These are phyloP conservation scores for Chascanopsetta lugubris DNA, from an alignment of 2,113 vertebrate genomes.

Conservation along the genomic window DNA sequence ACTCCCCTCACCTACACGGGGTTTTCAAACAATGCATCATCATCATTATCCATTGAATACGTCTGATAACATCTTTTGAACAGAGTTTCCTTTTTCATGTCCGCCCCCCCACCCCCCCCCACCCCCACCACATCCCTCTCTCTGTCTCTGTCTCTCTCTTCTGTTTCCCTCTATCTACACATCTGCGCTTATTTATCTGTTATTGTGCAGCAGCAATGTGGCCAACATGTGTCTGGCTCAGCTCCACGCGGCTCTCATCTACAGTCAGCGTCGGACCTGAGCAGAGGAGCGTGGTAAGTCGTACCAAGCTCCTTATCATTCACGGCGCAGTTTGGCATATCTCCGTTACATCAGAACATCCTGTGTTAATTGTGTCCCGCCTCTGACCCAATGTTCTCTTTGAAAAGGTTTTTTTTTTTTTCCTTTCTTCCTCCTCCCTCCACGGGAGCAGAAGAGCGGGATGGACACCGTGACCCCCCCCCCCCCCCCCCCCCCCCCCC, in stretches of 20 bases:
- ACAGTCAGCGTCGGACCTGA: constrained; percentile 56
- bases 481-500: too few relatives aligned
- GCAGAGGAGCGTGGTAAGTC: constrained; percentile 30
- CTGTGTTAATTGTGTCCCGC: constrained; percentile 26
- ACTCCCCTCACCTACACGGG: constrained; percentile 3
- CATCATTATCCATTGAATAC: constrained; percentile 51
- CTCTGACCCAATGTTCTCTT: constrained; percentile 39
- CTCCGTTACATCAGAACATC: constrained; percentile 1
- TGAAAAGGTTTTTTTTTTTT: background rate
- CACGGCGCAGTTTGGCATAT: constrained; percentile 2
- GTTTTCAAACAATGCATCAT: constrained; percentile 33
- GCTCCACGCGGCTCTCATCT: constrained; percentile 63
- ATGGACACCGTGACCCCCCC: constrained; percentile 30
- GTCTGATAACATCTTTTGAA: constrained; percentile 58
- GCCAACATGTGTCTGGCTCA: constrained; percentile 78
- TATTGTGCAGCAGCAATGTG: constrained; percentile 73
- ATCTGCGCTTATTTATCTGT: constrained; percentile 79
- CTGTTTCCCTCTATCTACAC: constrained; percentile 48
- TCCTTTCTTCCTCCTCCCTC: constrained; percentile 7
- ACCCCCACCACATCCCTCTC: constrained; percentile 4
- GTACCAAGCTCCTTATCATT: constrained; percentile 23
- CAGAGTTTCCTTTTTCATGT: constrained; percentile 51
- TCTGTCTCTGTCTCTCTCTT: constrained; percentile 34
- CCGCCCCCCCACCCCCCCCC: too few relatives aligned
- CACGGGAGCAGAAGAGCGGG: constrained; percentile 25